A percentile compares a stretch with the other conserved stretches of the same genome.
These are phyloP conservation scores for Punctoribates punctum DNA, from an alignment of 2,888 invertebrate species.

Conservation along the genomic window DNA sequence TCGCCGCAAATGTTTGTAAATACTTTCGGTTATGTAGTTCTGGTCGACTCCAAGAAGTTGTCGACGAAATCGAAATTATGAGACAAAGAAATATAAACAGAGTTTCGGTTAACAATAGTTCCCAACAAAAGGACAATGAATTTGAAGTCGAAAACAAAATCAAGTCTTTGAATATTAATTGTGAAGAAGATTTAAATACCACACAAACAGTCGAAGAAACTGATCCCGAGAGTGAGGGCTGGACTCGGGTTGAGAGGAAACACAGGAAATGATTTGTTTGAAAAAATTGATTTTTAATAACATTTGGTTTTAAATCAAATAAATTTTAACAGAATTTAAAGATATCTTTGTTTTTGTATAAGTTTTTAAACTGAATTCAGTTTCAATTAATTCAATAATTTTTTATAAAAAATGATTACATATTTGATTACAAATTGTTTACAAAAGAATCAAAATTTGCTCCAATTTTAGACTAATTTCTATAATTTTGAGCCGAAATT, in stretches of 20 bases:
- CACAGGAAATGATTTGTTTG: neutral
- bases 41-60: slow-evolving; percentile 25
- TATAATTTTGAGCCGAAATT: too few species aligned
- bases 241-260: slow-evolving; percentile 37
- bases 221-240: slow-evolving; percentile 28
- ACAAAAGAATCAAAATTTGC: too few species aligned
- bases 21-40: slow-evolving; percentile 19
- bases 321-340: too few species aligned
- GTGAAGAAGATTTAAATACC: neutral
- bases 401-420: too few species aligned
- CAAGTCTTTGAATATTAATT: neutral
- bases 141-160: neutral
- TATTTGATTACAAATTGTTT: too few species aligned
- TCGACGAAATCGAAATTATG: slow-evolving; percentile 14
- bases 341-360: too few species aligned
- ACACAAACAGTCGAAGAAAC: neutral
- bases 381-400: too few species aligned
- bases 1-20: slow-evolving; percentile 23
- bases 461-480: too few species aligned
- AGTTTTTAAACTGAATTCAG: too few species aligned
- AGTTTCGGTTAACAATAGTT: neutral
- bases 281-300: neutral
- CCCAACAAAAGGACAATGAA: neutral
- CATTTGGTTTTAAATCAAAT: neutral
- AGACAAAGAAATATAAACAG: neutral